Evolutionary conservation across 2,113 vertebrate genomes (phyloP).

Genomic region (Albula goreensis): DNA sequence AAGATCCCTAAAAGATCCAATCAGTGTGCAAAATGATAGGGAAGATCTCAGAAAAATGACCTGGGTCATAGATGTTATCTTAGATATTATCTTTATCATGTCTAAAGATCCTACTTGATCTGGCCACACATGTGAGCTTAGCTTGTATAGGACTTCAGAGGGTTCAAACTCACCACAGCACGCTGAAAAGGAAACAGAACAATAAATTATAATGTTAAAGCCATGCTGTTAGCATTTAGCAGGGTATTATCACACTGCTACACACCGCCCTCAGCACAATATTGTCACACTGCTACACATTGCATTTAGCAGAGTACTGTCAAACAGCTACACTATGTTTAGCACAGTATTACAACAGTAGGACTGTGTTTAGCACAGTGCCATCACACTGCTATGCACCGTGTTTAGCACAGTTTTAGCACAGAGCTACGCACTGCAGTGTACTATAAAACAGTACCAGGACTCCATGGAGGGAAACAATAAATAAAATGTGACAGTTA

Average conservation of each 20-base stretch:
- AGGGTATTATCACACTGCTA: too few relatives aligned
- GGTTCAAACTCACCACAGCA: constrained; percentile 46
- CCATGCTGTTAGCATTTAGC: neutral
- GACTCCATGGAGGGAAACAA: neutral
- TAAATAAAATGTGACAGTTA: neutral
- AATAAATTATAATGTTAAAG: neutral
- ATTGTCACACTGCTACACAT: too few relatives aligned
- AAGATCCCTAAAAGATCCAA: neutral
- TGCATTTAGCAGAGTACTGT: too few relatives aligned
- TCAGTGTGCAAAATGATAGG: neutral
- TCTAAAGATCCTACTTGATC: neutral
- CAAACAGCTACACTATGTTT: too few relatives aligned
- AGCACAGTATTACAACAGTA: too few relatives aligned
- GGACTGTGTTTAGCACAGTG: too few relatives aligned
- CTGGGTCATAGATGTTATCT: neutral
- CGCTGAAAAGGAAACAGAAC: constrained; percentile 37
- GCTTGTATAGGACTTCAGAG: neutral
- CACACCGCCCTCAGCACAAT: too few relatives aligned
- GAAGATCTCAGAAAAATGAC: neutral
- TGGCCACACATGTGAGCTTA: neutral
- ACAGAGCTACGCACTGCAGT: neutral
- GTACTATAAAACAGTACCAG: neutral
- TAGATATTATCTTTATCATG: neutral
- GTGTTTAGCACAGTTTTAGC: too few relatives aligned
- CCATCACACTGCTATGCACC: too few relatives aligned